Evolutionary conservation across 2,797 vertebrate genomes (phyloP), one percentile per base, ranked within the genome.

Genomic region (Eulemur coronatus): DNA sequence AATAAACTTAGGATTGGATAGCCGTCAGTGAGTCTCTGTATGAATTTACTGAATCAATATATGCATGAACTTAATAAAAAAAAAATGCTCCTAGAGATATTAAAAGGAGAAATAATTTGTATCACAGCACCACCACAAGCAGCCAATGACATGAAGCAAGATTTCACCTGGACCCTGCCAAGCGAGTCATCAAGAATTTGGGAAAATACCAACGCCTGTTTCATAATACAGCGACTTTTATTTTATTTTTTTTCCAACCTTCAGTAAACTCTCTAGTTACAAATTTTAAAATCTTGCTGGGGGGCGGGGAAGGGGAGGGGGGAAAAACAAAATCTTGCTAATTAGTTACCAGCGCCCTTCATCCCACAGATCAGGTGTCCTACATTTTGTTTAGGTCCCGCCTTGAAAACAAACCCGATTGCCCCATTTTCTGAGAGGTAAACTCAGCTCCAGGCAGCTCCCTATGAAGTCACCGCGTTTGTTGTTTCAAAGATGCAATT

Each of bases 321-420:
- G 33, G 63, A 67, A 67, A 59, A 61, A 90, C 82, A 20, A 67
- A 67, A 67, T 67, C 63, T 67, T 67, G 33, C 70, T 94, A 67
- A 95, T 87, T 80, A 97, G 97, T 97, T 94, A 84, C 80, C 96
- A 96, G 90, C 70, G 91, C 93, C 79, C 92, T 93, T 95, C 86
- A 61, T 67, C n/a, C 52, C 70, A 65, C 87, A 84, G 93, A 96
- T 97, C 94, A 82, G 95, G 80, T 92, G 98, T 95, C 98, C 98
- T 93, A 96, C 97, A 96, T 98, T 98, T 95, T 97, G 94, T 96
- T 85, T 85, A 98, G 97, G 97, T 98, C 84, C 98, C 97, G 97
- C 98, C 98, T 98, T 98, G 98, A 98, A 98, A 97, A 97, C 94
- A 98, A 98, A 98, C 98, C 98, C 98, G 97, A 98, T 97, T 98